phyloP scores from a whole-genome alignment of 2,113 vertebrate genomes.

The Lasiurus borealis region DNA sequence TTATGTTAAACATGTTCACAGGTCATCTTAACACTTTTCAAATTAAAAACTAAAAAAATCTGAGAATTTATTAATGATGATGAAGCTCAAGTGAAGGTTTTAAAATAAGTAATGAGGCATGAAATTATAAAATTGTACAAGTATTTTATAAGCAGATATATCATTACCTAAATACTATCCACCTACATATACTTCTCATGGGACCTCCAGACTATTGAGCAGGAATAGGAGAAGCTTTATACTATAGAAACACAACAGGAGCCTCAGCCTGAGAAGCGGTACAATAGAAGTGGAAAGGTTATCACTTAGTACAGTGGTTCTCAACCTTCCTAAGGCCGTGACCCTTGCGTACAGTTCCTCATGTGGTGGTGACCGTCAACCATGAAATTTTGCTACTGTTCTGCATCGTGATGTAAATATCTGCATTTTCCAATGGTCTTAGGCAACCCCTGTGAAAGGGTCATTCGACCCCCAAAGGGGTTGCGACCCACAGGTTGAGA shows the following conservation, averaged over 20 bases:
- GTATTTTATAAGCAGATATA: background rate
- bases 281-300: background rate
- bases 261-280: background rate
- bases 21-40: background rate
- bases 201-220: background rate
- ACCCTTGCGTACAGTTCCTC: too few species aligned
- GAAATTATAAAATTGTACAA: background rate
- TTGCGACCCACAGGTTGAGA: too few species aligned
- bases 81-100: background rate
- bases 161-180: background rate
- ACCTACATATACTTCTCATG: background rate
- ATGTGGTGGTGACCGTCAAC: too few species aligned
- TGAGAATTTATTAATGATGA: background rate
- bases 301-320: background rate
- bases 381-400: too few species aligned
- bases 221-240: background rate
- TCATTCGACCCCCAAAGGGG: too few species aligned
- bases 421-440: too few species aligned
- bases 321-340: too few species aligned
- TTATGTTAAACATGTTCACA: background rate
- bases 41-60: background rate
- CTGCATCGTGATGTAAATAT: too few species aligned
- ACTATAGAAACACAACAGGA: background rate
- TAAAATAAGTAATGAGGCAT: constrained; percentile 1
- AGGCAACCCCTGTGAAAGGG: too few species aligned